Base-by-base conservation (phyloP, 1,140 invertebrate genomes). In the Drosophila rhopaloa region DNA sequence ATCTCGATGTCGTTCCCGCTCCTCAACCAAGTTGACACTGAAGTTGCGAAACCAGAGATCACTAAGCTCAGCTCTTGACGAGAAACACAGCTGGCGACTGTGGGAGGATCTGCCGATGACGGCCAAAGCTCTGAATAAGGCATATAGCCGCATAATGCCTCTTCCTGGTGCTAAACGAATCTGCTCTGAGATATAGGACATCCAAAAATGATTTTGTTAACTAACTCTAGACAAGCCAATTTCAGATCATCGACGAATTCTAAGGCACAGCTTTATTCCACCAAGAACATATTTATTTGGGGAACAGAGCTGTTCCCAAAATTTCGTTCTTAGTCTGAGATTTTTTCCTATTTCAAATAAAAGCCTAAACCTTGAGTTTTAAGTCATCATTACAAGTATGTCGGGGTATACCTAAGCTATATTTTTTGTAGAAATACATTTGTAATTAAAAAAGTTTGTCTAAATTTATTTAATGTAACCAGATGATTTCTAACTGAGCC, bases 101-200 rank as follows among this genome's bases (percentile, higher is more conserved):
- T 76, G 61, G 73, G 32, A 76, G 46, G 47, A 76, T 4, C 47
- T 58, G 32, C 73, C 73, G 8, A 46, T 54, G n/a, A 75, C 59
- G 0, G 40, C 72, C 4, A 73, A 16, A 7, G 47, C 27, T 11
- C 37, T 74, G 2, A 61, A 74, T 5, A 73, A 44, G 37, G 71
- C 56, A n/a, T 74, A 74, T 46, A 55, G 71, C 8, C 67, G 50
- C n/a, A 19, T 62, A 6, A 14, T 61, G 57, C 27, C 4, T 5
- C 3, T 29, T 2, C 35, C 47, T n/a, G 19, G 47, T 0, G 14
- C 11, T 9, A 37, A n/a, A 7, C 7, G 9, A 9, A 65, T 6
- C 16, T 51, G 46, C 19, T 10, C 37, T 2, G 13, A 37, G 4
- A 16, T 68, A 38, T 66, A 44, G 38, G 4, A 8, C 19, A n/a